phyloP scores from a whole-genome alignment of 1,140 invertebrate genomes.

The Magallana ariakensis region DNA sequence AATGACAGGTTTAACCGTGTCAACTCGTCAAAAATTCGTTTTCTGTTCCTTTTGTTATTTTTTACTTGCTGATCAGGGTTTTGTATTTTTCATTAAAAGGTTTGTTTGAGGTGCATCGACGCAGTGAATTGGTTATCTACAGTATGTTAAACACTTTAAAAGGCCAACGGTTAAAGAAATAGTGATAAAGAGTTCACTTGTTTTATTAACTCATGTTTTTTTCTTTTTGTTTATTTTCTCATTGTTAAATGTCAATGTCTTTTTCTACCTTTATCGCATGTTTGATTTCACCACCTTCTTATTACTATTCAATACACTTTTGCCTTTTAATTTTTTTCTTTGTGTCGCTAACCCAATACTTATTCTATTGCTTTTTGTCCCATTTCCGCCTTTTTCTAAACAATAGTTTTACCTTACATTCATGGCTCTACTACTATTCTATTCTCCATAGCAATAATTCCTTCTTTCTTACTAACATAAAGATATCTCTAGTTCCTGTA shows the following conservation, averaged over 20 bases:
- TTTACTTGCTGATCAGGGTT: not conserved
- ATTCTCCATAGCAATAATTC: too few relatives aligned
- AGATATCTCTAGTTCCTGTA: too few relatives aligned
- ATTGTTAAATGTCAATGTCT: not conserved
- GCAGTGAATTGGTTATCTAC: not conserved
- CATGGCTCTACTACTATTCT: too few relatives aligned
- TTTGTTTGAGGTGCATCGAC: not conserved
- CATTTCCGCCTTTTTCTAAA: too few relatives aligned
- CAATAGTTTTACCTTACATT: too few relatives aligned
- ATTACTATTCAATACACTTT: not conserved
- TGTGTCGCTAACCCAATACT: too few relatives aligned
- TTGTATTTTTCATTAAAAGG: not conserved
- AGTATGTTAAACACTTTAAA: not conserved
- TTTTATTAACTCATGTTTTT: not conserved
- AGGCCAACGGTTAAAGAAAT: not conserved
- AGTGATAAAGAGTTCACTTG: not conserved
- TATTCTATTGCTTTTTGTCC: too few relatives aligned
- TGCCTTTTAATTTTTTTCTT: too few relatives aligned
- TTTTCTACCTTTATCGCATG: not conserved
- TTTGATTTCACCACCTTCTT: not conserved
- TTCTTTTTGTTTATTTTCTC: not conserved
- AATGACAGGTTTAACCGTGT: slow-evolving; percentile 3
- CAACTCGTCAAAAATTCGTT: slow-evolving; percentile 20
- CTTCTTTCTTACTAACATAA: too few relatives aligned
- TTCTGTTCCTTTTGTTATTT: slow-evolving; percentile 3